Evolutionary conservation across 2,888 invertebrate genomes (phyloP), one percentile per base, ranked within the genome.

Genomic region (Bugula neritina): DNA sequence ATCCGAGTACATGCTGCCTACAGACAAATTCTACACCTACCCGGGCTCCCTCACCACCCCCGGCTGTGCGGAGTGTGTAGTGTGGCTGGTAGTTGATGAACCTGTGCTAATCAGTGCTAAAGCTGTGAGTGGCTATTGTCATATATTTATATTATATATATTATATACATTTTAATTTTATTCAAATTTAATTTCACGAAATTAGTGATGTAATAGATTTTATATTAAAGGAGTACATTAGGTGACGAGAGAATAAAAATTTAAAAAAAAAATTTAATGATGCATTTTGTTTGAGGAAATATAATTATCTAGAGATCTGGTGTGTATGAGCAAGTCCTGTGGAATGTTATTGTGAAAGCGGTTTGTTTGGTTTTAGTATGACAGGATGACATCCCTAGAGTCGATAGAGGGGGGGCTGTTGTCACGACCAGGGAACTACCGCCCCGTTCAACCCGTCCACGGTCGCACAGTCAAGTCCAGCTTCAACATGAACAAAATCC

Each of bases 1-100:
- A 31, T 23, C 23, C 10, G 52, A 54, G 35, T 70, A 70, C 52
- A 17, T 25, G 70, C 70, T 70, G 25, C n/a, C 52, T 5, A 43
- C 70, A 25, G 54, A 70, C 3, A 25, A 70, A 17, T 70, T 35
- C 70, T 70, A 27, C 25, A 70, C 70, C 23, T 70, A 70, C 70
- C 25, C 52, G 13, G 70, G 70, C 35, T 70, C 70, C 25, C 52
- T 70, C 35, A 70, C 70, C 13, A 54, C 70, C 3, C 70, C 70
- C n/a, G 71, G 92, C 94, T 75, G 90, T 93, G 82, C 88, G 89
- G 76, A 90, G 90, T 75, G 89, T 89, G 80, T 90, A 90, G 58
- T 90, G 89, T 77, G 89, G 88, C 82, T 90, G 89, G 75, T 87
- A 87, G 79, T 89, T 76, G 71, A 74, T 75, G 25, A 73, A 72